Percentiles rank a stretch among this genome's conserved stretches.
Evolutionary conservation across 2,797 vertebrate species (phyloP).

Genomic region (Etheostoma nigrum): DNA sequence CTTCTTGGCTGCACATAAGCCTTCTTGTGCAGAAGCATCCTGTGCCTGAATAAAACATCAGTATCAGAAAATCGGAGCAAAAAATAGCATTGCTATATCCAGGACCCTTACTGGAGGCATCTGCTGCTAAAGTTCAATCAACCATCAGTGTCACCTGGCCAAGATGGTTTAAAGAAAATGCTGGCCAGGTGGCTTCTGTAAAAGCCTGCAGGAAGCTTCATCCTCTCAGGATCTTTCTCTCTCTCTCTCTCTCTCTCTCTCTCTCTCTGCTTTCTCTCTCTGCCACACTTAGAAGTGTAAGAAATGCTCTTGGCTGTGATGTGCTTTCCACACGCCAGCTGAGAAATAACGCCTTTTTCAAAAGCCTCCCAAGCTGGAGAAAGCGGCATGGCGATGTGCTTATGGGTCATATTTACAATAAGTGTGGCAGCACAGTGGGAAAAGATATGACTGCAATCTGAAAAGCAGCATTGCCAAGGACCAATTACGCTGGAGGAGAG

Average conservation of each 20-base stretch:
- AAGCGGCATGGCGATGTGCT: constrained; percentile 61
- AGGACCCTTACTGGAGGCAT: constrained; percentile 48
- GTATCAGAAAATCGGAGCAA: constrained; percentile 63
- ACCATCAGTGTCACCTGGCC: constrained; percentile 52
- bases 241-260: constrained; percentile 5
- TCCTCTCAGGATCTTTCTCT: constrained; percentile 30
- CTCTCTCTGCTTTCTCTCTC: constrained; percentile 15
- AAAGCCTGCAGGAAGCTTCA: constrained; percentile 43
- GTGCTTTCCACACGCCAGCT: constrained; percentile 51
- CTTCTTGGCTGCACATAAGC: constrained; percentile 53
- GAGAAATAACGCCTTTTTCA: constrained; percentile 60
- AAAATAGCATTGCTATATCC: constrained; percentile 68
- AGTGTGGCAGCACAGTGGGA: constrained; percentile 54
- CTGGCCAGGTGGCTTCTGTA: constrained; percentile 50
- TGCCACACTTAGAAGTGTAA: constrained; percentile 52
- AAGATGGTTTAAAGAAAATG: constrained; percentile 41
- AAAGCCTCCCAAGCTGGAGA: constrained; percentile 60
- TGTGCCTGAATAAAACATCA: constrained; percentile 81
- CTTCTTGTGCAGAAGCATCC: constrained; percentile 62
- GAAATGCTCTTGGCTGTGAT: constrained; percentile 61
- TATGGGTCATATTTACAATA: constrained; percentile 74
- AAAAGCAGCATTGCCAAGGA: constrained; percentile 52
- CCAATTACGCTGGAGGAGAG: constrained; percentile 48
- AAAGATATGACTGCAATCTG: constrained; percentile 50
- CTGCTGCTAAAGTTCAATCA: constrained; percentile 49